A percentile compares a stretch with the other conserved stretches of the same genome.
phyloP scores from a whole-genome alignment of 2,797 vertebrate species.

The Melanotaenia pygmaea region DNA sequence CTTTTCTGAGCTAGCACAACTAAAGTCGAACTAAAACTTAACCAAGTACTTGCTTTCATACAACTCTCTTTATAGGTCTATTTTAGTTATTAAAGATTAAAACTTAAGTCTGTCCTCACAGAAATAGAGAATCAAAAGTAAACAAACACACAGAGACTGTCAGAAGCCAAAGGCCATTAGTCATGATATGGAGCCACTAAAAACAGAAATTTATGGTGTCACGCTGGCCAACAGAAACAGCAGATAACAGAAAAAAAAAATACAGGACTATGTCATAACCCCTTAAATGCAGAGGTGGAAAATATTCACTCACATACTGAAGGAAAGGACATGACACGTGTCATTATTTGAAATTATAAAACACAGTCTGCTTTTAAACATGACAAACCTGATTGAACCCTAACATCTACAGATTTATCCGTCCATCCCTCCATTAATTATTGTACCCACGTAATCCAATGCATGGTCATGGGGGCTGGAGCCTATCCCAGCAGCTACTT shows the following conservation, averaged over 20 bases:
- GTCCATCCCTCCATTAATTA: too few species aligned
- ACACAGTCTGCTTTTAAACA: not conserved
- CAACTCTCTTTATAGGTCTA: not conserved
- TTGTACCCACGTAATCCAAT: too few species aligned
- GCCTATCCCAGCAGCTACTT: too few species aligned
- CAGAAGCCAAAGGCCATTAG: constrained; percentile 37
- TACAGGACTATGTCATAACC: constrained; percentile 8
- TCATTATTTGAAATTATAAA: not conserved
- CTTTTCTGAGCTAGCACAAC: not conserved
- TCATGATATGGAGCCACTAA: constrained; percentile 52
- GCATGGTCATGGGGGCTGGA: too few species aligned
- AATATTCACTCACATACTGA: not conserved
- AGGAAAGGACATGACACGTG: too few species aligned
- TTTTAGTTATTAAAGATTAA: not conserved
- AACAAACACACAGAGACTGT: constrained; percentile 13
- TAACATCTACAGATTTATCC: too few species aligned
- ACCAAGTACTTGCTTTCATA: not conserved
- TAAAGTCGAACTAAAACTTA: not conserved
- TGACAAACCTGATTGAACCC: not conserved
- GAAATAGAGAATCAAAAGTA: constrained; percentile 5
- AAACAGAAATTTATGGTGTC: constrained; percentile 58
- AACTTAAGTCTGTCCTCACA: not conserved
- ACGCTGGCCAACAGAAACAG: constrained; percentile 59
- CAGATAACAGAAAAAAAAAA: constrained; percentile 13
- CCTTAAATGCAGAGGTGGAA: not conserved